These are phyloP conservation scores for Umimayanthus chanpuru DNA, from an alignment of 92 coral and sea anemone genomes.

Conservation along the genomic window DNA sequence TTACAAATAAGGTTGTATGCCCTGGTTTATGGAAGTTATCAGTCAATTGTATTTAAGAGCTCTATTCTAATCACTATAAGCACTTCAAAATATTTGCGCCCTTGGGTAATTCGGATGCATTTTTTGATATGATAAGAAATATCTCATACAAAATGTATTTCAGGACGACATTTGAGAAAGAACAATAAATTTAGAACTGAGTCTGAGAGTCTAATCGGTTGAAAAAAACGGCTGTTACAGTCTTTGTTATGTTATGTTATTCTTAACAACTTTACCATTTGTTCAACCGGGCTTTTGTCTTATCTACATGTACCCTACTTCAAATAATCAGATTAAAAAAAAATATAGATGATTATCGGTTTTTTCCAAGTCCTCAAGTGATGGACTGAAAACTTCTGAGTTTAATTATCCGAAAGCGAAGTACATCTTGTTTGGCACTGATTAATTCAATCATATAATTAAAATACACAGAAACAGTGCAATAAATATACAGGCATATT, in stretches of 20 bases:
- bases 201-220: neutral
- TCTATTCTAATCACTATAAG: neutral
- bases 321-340: neutral
- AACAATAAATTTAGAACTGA: neutral
- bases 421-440: neutral
- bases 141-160: neutral
- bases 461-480: too few species aligned
- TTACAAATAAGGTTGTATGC: neutral
- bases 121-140: too few species aligned
- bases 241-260: neutral
- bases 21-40: neutral
- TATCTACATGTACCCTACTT: neutral
- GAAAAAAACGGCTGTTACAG: neutral
- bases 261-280: neutral
- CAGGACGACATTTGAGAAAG: neutral
- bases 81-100: neutral
- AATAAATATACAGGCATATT: too few species aligned
- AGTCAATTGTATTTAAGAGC: neutral
- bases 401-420: neutral
- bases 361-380: neutral
- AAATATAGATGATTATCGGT: neutral
- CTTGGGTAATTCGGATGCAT: neutral
- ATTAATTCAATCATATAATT: too few species aligned
- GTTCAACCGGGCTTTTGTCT: neutral
- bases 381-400: neutral